Evolutionary conservation across 2,888 invertebrate species (phyloP).

Genomic region (Branchellion lobata): DNA sequence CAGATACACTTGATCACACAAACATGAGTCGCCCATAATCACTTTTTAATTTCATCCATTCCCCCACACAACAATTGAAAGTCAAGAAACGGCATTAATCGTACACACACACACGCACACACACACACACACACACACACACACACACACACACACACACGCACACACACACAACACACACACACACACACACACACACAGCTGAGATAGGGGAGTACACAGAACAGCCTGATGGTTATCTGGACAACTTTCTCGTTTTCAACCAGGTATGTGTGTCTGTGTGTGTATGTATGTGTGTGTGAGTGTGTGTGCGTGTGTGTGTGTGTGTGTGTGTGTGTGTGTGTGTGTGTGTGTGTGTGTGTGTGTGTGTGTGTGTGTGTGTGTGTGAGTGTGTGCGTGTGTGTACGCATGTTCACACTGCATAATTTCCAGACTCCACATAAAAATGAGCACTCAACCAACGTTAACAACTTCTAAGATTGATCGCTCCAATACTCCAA

Average conservation of each 20-base stretch:
- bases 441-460: too few species aligned
- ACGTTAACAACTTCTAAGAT: too few species aligned
- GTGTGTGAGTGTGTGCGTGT: neutral
- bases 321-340: slow-evolving; percentile 1
- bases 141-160: neutral
- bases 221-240: slow-evolving; percentile 2
- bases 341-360: neutral
- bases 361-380: neutral
- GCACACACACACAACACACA: neutral
- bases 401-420: neutral
- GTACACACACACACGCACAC: too few species aligned
- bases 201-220: slow-evolving; percentile 3
- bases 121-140: too few species aligned
- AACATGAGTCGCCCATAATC: too few species aligned
- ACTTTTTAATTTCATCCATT: too few species aligned
- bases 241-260: slow-evolving; percentile 11
- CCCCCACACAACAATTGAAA: too few species aligned
- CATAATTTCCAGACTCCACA: neutral
- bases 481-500: too few species aligned
- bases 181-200: neutral
- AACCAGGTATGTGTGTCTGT: neutral
- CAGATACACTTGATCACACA: too few species aligned
- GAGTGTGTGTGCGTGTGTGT: neutral
- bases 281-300: neutral
- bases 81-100: too few species aligned